Base-by-base conservation (phyloP, 2,113 vertebrate genomes). In the Parus major region DNA sequence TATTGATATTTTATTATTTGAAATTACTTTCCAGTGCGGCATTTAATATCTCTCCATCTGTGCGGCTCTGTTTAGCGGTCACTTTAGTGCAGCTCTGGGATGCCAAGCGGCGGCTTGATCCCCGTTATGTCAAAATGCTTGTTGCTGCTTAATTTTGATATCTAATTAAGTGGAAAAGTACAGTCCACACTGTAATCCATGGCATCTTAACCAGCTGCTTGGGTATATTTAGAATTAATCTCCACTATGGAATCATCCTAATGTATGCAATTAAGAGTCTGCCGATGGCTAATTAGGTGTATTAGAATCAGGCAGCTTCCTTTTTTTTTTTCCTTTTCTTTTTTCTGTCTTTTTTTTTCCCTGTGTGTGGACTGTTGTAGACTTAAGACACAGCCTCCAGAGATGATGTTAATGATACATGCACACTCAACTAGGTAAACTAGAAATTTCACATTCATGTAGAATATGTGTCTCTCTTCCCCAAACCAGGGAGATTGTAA, bases 1-100 rank as follows among this genome's bases (percentile, higher is more conserved):
- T 99, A 99, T 99, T 99, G 99, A 99, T 99, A 99, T 99, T 99
- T 99, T 99, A 99, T 99, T 99, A 99, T 99, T 99, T 99, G 98
- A 99, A 99, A 99, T 99, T 98, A 99, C 99, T 99, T 98, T 99
- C 98, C 98, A 98, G 98, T 98, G 98, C 97, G 98, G 98, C 98
- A 98, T 99, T 99, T 99, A 99, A 99, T 99, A 99, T 99, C 99
- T 98, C 98, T 99, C 99, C 99, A 99, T 99, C 99, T 99, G 99
- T 98, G 98, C 98, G 95, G 97, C 98, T 98, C 98, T 98, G 98
- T 98, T 98, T 98, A 97, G 98, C 97, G 98, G 98, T 98, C 98
- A 99, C 98, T 98, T 98, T 98, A 98, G 98, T 98, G 98, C 95
- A 98, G 98, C 98, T 98, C 97, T 97, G 98, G 98, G 99, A 99